Conservation (phyloP, 2,797 vertebrate species). For the Bovichtus variegatus region DNA sequence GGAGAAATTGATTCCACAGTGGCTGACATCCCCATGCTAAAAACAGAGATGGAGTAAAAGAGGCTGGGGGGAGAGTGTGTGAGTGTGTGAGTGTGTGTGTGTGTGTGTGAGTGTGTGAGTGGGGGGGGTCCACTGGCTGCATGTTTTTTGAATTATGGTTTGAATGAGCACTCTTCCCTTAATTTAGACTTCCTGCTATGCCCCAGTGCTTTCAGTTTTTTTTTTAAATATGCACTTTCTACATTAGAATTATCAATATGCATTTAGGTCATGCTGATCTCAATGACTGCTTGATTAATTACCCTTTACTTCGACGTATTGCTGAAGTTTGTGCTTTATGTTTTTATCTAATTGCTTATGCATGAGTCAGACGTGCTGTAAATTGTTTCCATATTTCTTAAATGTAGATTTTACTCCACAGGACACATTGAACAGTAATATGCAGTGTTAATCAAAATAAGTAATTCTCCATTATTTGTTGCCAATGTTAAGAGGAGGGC, state of each 20-base stretch:
- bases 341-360: conserved; percentile 54
- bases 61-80: conserved; percentile 2
- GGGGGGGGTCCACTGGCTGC: conserved; percentile 10
- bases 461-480: conserved; percentile 42
- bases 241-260: conserved; percentile 46
- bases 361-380: conserved; percentile 58
- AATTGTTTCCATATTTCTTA: conserved; percentile 54
- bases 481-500: conserved; percentile 4
- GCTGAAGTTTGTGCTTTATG: conserved; percentile 60
- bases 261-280: conserved; percentile 35
- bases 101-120: too few species aligned
- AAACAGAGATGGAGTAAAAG: conserved; percentile 59
- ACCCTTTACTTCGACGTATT: conserved; percentile 34
- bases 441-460: conserved; percentile 59
- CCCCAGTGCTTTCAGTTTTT: conserved; percentile 1
- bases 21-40: conserved; percentile 60
- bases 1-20: conserved; percentile 76
- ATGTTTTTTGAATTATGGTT: conserved; percentile 42
- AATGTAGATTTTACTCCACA: conserved; percentile 34
- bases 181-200: conserved; percentile 29
- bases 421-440: conserved; percentile 46
- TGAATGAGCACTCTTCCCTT: conserved; percentile 28
- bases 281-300: conserved; percentile 55
- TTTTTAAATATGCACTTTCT: conserved; percentile 24
- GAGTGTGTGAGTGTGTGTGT: too few species aligned